Evolutionary conservation across 2,113 vertebrate genomes (phyloP), one percentile per base, ranked within the genome.

Genomic region (Capreolus pygargus): DNA sequence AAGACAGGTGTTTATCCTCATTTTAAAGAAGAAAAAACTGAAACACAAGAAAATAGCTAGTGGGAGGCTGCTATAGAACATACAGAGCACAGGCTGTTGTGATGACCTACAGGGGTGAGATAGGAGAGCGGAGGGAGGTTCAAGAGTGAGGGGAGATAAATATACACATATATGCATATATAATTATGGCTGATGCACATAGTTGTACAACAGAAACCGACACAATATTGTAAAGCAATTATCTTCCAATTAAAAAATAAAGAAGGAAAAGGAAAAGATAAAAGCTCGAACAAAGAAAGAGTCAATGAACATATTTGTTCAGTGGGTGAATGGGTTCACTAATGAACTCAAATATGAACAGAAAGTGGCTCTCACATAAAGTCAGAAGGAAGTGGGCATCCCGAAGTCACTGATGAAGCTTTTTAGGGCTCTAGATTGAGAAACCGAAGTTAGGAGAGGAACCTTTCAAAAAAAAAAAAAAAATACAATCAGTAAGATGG

Each of bases 1-100:
- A 16, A 57, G 16, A 90, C 6, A 58, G 6, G 58, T 78, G 85
- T 81, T 6, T 54, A 86, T 25, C 4, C 39, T 47, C 67, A 82
- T 92, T 91, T 93, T 67, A 78, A 14, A 93, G 84, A 36, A 89
- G 55, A 79, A 55, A 87, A 96, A 88, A 70, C 61, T 58, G 61
- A 86, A 13, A 45, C 52, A 47, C n/a, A 81, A 74, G 76, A 58
- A 76, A 43, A 43, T 27, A 43, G 39, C 70, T 76, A 76, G 23
- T 43, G 23, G 70, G 39, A 43, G 43, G 39, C 70, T 43, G 39
- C 23, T 76, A 76, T 43, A 27, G 27, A 43, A 76, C 23, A 76
- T 15, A 76, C 11, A 7, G 70, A 76, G 70, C 21, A 39, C 39
- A 43, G 70, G 6, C 39, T 43, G 70, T 39, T 27, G 36, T 43